Conservation (phyloP, 2,113 vertebrate species). For the Charadrius vociferus region DNA sequence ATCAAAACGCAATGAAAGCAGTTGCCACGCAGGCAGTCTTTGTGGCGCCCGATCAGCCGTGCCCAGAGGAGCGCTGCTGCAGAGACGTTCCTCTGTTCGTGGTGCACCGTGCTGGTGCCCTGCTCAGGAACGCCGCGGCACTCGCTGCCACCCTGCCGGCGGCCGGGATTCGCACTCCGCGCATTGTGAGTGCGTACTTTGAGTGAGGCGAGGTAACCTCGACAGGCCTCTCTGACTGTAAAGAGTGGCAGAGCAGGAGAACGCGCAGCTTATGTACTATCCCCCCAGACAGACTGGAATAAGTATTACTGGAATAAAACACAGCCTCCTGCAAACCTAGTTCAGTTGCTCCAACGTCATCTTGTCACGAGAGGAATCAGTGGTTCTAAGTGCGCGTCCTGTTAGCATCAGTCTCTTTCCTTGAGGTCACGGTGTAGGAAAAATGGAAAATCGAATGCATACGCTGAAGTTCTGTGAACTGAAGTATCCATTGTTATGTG, state of each 20-base stretch:
- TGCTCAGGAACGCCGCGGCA: too few species aligned
- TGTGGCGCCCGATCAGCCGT: neutral
- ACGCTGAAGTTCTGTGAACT: too few species aligned
- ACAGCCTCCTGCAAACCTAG: neutral
- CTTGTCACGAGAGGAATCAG: neutral
- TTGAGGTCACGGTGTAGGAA: neutral
- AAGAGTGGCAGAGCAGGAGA: neutral
- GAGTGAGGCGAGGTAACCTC: neutral
- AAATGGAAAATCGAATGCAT: neutral
- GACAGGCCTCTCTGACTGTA: neutral
- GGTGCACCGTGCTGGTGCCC: fast-evolving
- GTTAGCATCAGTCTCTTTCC: neutral
- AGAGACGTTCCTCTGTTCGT: too few species aligned
- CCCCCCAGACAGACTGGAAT: neutral
- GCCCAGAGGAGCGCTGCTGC: neutral
- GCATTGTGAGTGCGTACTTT: fast-evolving
- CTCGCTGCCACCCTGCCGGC: too few species aligned
- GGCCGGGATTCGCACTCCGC: neutral
- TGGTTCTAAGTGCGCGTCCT: fast-evolving
- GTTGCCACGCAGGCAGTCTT: neutral
- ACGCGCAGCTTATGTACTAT: fast-evolving
- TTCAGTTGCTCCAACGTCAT: neutral
- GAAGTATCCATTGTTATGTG: fast-evolving
- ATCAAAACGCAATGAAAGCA: neutral
- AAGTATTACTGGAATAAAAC: neutral